Conservation (phyloP, 2,113 vertebrate species). For the Hucho hucho region DNA sequence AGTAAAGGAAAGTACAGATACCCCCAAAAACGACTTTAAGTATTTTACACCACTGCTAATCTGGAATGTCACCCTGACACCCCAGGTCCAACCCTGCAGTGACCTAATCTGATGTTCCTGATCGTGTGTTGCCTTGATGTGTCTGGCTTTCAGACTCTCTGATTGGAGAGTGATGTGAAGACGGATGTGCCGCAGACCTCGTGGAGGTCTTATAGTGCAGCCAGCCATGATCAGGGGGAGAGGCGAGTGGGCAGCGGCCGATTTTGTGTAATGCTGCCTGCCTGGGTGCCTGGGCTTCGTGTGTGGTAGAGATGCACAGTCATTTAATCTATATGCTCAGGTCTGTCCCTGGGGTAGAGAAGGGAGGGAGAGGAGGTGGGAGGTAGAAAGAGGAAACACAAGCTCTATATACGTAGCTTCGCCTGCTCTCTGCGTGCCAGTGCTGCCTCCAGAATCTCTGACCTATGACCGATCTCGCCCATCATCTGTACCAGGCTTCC, state of each 20-base stretch:
- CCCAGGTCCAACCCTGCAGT: neutral
- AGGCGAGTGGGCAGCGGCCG: conserved; percentile 11
- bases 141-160: conserved; percentile 5
- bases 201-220: conserved; percentile 12
- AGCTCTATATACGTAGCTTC: conserved; percentile 24
- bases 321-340: conserved; percentile 23
- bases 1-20: too few species aligned
- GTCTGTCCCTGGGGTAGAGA: too few species aligned
- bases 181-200: conserved; percentile 21
- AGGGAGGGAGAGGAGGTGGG: too few species aligned
- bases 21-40: too few species aligned
- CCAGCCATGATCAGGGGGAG: neutral
- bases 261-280: conserved; percentile 49
- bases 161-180: conserved; percentile 10
- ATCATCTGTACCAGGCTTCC: neutral
- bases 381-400: neutral
- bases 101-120: conserved; percentile 42
- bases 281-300: conserved; percentile 23
- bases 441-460: neutral
- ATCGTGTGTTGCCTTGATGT: conserved; percentile 10
- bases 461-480: conserved; percentile 9
- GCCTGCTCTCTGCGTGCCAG: conserved; percentile 26
- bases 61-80: neutral
- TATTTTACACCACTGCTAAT: neutral
- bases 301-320: conserved; percentile 39